phyloP scores from a whole-genome alignment of 92 coral and sea anemone genomes.

The Micromussa lordhowensis region DNA sequence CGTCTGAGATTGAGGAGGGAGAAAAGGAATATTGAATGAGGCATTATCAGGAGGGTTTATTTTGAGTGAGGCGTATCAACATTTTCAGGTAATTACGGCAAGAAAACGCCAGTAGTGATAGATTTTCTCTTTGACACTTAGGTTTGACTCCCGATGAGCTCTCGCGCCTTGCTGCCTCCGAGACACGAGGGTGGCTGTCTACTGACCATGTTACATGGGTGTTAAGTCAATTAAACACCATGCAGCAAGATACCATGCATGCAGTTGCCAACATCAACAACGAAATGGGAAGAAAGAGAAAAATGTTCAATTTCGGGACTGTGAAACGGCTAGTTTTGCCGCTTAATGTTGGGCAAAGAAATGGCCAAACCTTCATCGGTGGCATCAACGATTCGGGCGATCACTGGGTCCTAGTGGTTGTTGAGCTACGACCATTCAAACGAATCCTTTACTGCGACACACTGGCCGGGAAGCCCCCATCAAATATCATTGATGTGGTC shows the following conservation, averaged over 20 bases:
- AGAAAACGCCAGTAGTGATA: too few relatives aligned
- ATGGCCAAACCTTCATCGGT: too few relatives aligned
- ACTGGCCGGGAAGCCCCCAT: neutral
- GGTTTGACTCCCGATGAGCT: too few relatives aligned
- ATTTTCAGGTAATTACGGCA: too few relatives aligned
- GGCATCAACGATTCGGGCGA: constrained; percentile 14
- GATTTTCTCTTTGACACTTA: constrained; percentile 1
- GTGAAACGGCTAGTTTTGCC: constrained; percentile 25
- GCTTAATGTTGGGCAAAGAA: too few relatives aligned
- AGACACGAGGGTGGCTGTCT: constrained; percentile 44
- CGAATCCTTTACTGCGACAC: constrained; percentile 47
- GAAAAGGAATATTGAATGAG: too few relatives aligned
- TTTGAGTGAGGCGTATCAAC: too few relatives aligned
- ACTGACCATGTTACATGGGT: constrained; percentile 55
- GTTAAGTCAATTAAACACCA: constrained; percentile 32
- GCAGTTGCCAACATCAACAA: constrained; percentile 31
- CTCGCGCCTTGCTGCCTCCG: constrained; percentile 41
- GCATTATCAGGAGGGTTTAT: too few relatives aligned
- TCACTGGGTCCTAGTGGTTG: constrained; percentile 60
- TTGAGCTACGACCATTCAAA: constrained; percentile 47
- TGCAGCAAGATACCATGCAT: too few relatives aligned
- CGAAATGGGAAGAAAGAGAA: constrained; percentile 12
- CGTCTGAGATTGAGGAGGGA: too few relatives aligned
- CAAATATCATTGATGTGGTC: neutral
- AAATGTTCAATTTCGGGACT: constrained; percentile 20